A percentile compares a stretch with the other conserved stretches of the same genome.
phyloP scores from a whole-genome alignment of 2,113 vertebrate species.

The Nothobranchius kuhntae region DNA sequence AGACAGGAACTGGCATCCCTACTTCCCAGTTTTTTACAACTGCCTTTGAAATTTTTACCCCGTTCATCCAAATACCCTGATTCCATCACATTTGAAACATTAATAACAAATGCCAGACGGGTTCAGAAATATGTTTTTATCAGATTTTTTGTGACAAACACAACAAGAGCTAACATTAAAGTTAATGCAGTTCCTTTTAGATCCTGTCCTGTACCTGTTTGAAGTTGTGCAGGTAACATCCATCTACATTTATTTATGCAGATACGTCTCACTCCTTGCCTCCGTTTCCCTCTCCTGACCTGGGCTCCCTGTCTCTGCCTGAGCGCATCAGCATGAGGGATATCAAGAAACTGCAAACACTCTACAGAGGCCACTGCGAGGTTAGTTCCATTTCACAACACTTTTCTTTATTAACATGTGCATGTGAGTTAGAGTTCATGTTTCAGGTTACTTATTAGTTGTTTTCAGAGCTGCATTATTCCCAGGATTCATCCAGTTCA shows the following conservation, averaged over 20 bases:
- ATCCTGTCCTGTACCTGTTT: not conserved
- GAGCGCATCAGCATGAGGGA: constrained; percentile 86
- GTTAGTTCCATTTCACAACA: constrained; percentile 64
- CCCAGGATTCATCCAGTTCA: not conserved
- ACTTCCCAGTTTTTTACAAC: not conserved
- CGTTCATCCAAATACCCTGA: not conserved
- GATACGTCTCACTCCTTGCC: constrained; percentile 91
- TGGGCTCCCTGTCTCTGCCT: constrained; percentile 82
- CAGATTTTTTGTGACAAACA: not conserved
- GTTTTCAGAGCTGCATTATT: not conserved
- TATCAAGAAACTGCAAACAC: constrained; percentile 89
- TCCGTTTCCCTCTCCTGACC: constrained; percentile 87
- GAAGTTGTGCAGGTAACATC: not conserved
- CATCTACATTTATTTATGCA: constrained; percentile 56
- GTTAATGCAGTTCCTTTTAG: not conserved
- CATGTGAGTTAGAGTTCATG: not conserved
- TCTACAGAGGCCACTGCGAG: constrained; percentile 95
- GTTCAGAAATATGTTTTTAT: too few species aligned
- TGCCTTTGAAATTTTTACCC: not conserved
- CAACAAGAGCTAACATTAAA: not conserved
- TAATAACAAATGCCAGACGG: too few species aligned
- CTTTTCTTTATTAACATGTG: not conserved
- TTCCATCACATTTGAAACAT: not conserved
- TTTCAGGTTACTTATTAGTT: too few species aligned
- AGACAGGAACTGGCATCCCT: constrained; percentile 10